phyloP scores from a whole-genome alignment of 2,113 vertebrate genomes.

The Chloropsis hardwickii region DNA sequence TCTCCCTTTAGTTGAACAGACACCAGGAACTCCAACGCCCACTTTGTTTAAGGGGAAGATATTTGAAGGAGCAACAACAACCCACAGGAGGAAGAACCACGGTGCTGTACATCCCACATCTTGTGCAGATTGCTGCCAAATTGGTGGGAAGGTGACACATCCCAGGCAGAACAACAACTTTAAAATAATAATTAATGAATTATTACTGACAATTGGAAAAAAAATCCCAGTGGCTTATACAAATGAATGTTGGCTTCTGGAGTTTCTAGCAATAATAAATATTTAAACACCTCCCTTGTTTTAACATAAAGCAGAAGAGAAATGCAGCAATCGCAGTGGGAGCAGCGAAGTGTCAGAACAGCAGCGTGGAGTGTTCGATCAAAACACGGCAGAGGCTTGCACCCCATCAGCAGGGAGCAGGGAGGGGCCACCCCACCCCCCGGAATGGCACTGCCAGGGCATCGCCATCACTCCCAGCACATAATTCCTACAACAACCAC shows the following conservation, averaged over 20 bases:
- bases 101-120: not conserved
- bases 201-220: slow-evolving; percentile 18
- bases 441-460: accelerated
- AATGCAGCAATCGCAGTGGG: not conserved
- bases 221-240: not conserved
- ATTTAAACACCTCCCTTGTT: slow-evolving; percentile 33
- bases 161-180: not conserved
- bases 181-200: slow-evolving; percentile 49
- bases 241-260: slow-evolving; percentile 5
- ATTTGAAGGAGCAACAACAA: not conserved
- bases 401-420: accelerated
- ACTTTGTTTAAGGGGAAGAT: not conserved
- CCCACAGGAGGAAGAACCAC: not conserved
- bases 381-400: accelerated
- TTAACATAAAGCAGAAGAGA: slow-evolving; percentile 37
- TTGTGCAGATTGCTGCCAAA: not conserved
- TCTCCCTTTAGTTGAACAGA: not conserved
- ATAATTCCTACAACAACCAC: not conserved
- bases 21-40: not conserved
- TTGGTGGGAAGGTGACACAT: not conserved
- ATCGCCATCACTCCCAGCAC: not conserved
- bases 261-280: not conserved
- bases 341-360: not conserved
- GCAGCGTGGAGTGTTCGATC: not conserved
- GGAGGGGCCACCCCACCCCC: not conserved